phyloP scores from a whole-genome alignment of 2,113 vertebrate species.

The Ptyas mucosa region DNA sequence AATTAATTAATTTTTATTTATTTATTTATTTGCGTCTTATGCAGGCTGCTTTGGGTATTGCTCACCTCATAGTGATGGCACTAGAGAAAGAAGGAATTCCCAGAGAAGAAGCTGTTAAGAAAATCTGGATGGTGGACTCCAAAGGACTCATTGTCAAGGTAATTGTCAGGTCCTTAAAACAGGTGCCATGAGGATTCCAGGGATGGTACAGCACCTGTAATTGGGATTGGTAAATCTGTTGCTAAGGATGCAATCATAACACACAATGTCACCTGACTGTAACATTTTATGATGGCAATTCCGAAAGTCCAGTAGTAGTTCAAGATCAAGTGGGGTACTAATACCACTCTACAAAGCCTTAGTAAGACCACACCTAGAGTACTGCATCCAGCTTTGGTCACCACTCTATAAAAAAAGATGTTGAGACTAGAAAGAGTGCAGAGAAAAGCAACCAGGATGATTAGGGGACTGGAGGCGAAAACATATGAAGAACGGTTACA shows the following conservation, averaged over 20 bases:
- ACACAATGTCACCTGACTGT: neutral
- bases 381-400: no score
- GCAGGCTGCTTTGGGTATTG: slow-evolving; percentile 95
- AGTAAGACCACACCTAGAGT: no score
- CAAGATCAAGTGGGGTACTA: no score
- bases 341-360: no score
- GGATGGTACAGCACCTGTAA: neutral
- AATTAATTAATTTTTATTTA: neutral
- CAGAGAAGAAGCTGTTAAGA: slow-evolving; percentile 74
- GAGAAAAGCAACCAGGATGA: no score
- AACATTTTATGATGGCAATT: neutral
- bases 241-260: neutral
- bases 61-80: slow-evolving; percentile 89
- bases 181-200: neutral
- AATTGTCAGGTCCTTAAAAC: neutral
- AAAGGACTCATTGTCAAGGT: slow-evolving; percentile 98
- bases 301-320: neutral
- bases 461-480: no score
- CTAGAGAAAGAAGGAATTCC: slow-evolving; percentile 90
- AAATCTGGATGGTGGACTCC: slow-evolving; percentile 98
- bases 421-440: no score
- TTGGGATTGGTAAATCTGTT: neutral
- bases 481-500: no score
- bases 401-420: no score
- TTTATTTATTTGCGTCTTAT: neutral